Percentiles rank a stretch among this genome's conserved stretches.
Conservation (phyloP, 2,113 vertebrate species). For the Gavialis gangeticus region DNA sequence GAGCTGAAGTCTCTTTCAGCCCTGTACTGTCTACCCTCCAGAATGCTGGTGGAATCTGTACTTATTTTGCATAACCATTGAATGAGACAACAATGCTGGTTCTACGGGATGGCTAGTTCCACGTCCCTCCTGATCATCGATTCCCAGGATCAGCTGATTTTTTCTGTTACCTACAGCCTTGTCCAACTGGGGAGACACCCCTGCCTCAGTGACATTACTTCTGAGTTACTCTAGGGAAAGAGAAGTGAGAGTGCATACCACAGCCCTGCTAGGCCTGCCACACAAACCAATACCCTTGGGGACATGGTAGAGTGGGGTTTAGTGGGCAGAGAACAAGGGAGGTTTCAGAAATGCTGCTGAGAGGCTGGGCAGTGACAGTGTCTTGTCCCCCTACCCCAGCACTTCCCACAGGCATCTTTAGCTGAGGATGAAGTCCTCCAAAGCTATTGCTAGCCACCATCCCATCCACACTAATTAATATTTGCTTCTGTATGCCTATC, state of each 20-base stretch:
- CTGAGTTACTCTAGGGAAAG: background rate
- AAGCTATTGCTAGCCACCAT: background rate
- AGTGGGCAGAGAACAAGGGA: background rate
- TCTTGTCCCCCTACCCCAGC: background rate
- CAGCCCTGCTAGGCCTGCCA: background rate
- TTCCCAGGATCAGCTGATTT: background rate
- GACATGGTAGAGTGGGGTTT: background rate
- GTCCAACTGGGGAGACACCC: background rate
- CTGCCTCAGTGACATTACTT: background rate
- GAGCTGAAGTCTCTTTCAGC: background rate
- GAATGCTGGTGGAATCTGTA: background rate
- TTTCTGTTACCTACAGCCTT: background rate
- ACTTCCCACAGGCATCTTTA: background rate
- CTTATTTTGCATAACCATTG: too few species aligned
- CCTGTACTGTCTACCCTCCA: background rate
- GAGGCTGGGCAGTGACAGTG: background rate
- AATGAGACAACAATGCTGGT: background rate
- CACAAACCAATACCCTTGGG: background rate
- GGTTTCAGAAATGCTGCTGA: background rate
- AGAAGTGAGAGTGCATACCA: background rate
- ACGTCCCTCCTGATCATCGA: background rate
- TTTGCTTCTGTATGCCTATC: background rate
- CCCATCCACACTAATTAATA: background rate
- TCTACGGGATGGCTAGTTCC: background rate
- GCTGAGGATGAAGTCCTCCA: background rate